Evolutionary conservation across 2,888 invertebrate species (phyloP).

Genomic region (Drosophila subquinaria): DNA sequence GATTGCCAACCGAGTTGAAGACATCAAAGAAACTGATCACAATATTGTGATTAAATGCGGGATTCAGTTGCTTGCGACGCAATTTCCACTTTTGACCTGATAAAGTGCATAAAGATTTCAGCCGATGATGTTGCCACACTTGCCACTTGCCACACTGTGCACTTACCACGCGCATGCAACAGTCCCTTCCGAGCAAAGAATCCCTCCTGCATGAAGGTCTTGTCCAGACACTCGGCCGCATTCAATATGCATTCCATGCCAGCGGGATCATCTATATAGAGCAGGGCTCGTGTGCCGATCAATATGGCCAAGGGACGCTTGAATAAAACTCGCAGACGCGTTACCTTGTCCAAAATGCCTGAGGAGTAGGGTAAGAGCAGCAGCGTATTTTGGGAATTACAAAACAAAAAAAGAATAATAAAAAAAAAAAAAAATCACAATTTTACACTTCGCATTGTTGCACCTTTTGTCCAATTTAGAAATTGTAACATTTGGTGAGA

Average conservation of each 20-base stretch:
- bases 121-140: not conserved
- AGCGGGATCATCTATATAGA: constrained; percentile 83
- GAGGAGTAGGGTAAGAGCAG: not conserved
- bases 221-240: constrained; percentile 83
- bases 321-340: constrained; percentile 72
- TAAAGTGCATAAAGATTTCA: not conserved
- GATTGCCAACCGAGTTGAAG: constrained; percentile 82
- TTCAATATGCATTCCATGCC: constrained; percentile 82
- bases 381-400: no score
- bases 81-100: constrained; percentile 83
- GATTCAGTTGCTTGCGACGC: constrained; percentile 83
- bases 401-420: no score
- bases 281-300: constrained; percentile 76
- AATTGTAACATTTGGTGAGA: no score
- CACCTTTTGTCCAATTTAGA: no score
- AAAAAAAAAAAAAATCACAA: no score
- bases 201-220: constrained; percentile 83
- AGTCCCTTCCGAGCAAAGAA: constrained; percentile 83
- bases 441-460: no score
- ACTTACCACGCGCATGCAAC: constrained; percentile 81
- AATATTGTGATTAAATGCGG: constrained; percentile 82
- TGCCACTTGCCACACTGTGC: not conserved
- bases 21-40: constrained; percentile 81
- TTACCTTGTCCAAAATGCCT: constrained; percentile 77
- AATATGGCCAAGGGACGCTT: constrained; percentile 79